Evolutionary conservation across 2,797 vertebrate species (phyloP).

Genomic region (Myotis findleyi): DNA sequence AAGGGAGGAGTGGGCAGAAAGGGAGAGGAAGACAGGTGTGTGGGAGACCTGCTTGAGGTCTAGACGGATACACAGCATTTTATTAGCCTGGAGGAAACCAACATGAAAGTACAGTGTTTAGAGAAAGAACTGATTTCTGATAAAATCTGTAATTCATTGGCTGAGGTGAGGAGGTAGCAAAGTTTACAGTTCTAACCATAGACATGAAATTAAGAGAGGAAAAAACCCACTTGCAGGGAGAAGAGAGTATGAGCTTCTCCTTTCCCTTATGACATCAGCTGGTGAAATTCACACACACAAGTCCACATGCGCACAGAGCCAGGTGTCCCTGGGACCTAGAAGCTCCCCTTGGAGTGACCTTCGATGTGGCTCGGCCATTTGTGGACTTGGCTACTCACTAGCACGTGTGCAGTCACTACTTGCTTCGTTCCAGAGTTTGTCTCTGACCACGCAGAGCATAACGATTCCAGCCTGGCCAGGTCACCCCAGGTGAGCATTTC

Average conservation of each 20-base stretch:
- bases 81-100: not conserved
- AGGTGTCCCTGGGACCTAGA: not conserved
- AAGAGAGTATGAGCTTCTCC: not conserved
- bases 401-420: not conserved
- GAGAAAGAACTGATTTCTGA: not conserved
- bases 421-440: not conserved
- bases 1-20: not conserved
- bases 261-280: not conserved
- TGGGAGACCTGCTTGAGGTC: not conserved
- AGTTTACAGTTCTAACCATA: not conserved
- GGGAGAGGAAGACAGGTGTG: not conserved
- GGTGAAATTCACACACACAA: not conserved
- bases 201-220: slow-evolving; percentile 12
- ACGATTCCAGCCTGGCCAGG: not conserved
- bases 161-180: not conserved
- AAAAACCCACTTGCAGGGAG: not conserved
- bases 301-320: not conserved
- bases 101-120: not conserved
- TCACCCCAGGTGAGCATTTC: not conserved
- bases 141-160: not conserved
- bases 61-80: not conserved
- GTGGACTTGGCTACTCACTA: not conserved
- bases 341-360: not conserved
- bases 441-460: not conserved
- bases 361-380: not conserved